Evolutionary conservation across 2,888 invertebrate species (phyloP).

Genomic region (Hymenopus coronatus): DNA sequence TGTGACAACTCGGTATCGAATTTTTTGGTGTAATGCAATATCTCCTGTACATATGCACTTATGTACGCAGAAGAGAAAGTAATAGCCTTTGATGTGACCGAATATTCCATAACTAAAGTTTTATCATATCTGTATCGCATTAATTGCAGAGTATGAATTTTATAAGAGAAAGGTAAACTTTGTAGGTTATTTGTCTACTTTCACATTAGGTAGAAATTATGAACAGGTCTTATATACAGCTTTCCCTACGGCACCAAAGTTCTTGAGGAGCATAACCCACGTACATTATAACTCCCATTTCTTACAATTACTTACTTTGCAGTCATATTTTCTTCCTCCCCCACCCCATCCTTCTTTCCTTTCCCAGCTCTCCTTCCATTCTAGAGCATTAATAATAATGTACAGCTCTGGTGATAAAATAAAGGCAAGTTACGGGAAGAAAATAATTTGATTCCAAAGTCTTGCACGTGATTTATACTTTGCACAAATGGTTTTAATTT

Average conservation of each 20-base stretch:
- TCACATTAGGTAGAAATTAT: background rate
- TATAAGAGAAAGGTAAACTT: background rate
- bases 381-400: background rate
- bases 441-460: slow-evolving; percentile 18
- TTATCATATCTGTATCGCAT: background rate
- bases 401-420: background rate
- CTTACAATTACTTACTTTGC: background rate
- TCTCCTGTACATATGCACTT: too few relatives aligned
- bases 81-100: background rate
- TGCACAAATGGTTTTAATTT: slow-evolving; percentile 12
- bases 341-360: background rate
- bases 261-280: background rate
- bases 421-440: slow-evolving; percentile 15
- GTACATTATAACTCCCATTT: background rate
- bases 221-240: background rate
- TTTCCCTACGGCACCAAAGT: background rate
- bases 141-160: background rate
- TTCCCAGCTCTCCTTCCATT: background rate
- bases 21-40: too few relatives aligned
- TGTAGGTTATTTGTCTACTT: background rate
- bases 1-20: too few relatives aligned
- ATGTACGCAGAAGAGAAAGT: too few relatives aligned
- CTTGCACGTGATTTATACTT: slow-evolving; percentile 11
- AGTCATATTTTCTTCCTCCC: background rate
- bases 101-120: background rate